A percentile compares a stretch with the other conserved stretches of the same genome.
phyloP scores from a whole-genome alignment of 92 coral and sea anemone species.

The Parazoanthus darwini region DNA sequence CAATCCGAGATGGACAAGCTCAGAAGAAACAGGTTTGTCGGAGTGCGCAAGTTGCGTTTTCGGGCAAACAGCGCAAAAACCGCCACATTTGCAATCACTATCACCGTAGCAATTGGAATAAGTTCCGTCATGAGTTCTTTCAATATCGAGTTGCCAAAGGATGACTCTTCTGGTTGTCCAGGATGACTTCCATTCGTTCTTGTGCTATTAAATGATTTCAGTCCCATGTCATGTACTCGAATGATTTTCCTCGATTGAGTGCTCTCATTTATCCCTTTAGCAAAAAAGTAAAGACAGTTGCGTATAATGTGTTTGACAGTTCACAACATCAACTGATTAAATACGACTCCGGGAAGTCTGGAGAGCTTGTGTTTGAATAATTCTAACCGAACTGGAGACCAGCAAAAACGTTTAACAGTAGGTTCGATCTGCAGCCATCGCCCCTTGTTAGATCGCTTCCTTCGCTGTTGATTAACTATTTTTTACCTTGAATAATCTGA shows the following conservation, averaged over 20 bases:
- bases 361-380: background rate
- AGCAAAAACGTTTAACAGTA: too few species aligned
- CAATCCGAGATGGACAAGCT: slow-evolving; percentile 36
- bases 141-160: background rate
- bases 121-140: background rate
- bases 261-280: too few species aligned
- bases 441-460: background rate
- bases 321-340: background rate
- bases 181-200: background rate
- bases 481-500: too few species aligned
- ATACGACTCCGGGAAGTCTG: background rate
- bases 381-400: background rate
- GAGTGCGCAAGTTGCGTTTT: slow-evolving; percentile 30
- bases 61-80: slow-evolving; percentile 24
- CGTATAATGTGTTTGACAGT: too few species aligned
- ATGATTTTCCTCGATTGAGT: too few species aligned
- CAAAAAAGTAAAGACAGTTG: too few species aligned
- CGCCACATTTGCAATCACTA: background rate
- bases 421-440: background rate
- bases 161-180: background rate
- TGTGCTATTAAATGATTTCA: background rate
- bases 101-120: slow-evolving; percentile 5
- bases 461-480: too few species aligned
- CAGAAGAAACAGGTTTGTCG: slow-evolving; percentile 40
- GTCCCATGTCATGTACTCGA: too few species aligned